phyloP scores from a whole-genome alignment of 2,888 invertebrate species.

The Lasioglossum figueresi region DNA sequence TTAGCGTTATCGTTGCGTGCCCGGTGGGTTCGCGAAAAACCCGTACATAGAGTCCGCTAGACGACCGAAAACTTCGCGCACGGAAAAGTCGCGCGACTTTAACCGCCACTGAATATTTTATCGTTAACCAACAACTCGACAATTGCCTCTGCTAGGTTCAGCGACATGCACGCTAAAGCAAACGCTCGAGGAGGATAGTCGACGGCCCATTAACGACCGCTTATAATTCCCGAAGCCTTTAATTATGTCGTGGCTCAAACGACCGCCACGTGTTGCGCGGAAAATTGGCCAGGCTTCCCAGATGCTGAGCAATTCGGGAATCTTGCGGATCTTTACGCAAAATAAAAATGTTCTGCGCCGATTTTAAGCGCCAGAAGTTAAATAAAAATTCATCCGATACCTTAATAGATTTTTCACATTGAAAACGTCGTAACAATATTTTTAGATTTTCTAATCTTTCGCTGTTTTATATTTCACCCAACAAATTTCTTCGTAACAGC shows the following conservation, averaged over 20 bases:
- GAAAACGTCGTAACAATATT: no score
- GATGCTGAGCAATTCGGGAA: not conserved
- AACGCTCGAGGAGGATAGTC: not conserved
- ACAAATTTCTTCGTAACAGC: no score
- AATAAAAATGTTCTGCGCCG: no score
- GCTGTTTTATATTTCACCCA: no score
- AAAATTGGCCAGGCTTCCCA: conserved; percentile 6
- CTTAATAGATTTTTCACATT: no score
- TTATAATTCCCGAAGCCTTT: conserved; percentile 26
- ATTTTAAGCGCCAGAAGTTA: no score
- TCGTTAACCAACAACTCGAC: conserved; percentile 18
- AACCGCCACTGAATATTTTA: conserved; percentile 46
- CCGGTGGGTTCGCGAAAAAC: conserved; percentile 24
- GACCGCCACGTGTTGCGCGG: conserved; percentile 15
- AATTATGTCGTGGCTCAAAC: conserved; percentile 1
- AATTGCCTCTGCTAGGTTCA: not conserved
- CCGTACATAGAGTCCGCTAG: not conserved
- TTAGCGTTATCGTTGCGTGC: conserved; percentile 79
- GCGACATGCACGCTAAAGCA: conserved; percentile 17
- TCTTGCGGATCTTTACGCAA: no score
- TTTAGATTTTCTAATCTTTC: no score
- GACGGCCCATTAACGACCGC: conserved; percentile 17
- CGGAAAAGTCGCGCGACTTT: conserved; percentile 19
- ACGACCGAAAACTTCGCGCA: not conserved
- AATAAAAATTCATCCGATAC: no score